Evolutionary conservation across 2,797 vertebrate genomes (phyloP).

Genomic region (Harpagifer antarcticus): DNA sequence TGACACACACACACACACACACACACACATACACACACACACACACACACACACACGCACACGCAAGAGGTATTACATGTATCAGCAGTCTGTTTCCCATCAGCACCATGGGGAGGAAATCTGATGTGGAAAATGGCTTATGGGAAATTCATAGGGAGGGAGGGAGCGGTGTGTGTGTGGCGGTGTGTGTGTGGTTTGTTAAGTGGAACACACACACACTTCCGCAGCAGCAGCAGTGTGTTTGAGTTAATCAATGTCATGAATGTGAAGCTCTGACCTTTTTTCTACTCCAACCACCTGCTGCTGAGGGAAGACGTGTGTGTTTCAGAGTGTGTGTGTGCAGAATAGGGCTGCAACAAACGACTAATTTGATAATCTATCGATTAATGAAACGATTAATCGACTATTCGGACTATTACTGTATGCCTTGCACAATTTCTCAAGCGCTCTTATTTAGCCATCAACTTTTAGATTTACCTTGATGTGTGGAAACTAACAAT

Average conservation of each 20-base stretch:
- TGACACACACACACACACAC: constrained; percentile 32
- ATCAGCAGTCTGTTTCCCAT: constrained; percentile 56
- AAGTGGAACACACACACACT: constrained; percentile 43
- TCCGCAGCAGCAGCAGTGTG: constrained; percentile 10
- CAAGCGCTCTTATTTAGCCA: too few species aligned
- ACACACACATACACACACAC: constrained; percentile 18
- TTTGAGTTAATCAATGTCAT: constrained; percentile 74
- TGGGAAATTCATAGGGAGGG: constrained; percentile 67
- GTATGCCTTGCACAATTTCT: too few species aligned
- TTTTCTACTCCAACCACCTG: constrained; percentile 73
- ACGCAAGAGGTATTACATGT: constrained; percentile 50
- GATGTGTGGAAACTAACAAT: too few species aligned
- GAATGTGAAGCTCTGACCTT: constrained; percentile 77
- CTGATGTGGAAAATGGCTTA: constrained; percentile 61
- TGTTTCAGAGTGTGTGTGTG: constrained; percentile 1
- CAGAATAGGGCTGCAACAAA: too few species aligned
- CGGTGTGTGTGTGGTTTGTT: constrained; percentile 30
- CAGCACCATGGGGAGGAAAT: constrained; percentile 56
- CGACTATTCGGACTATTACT: too few species aligned
- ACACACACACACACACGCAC: constrained; percentile 18
- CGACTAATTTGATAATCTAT: too few species aligned
- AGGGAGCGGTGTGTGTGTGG: too few species aligned
- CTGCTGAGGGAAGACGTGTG: constrained; percentile 53
- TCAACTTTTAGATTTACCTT: too few species aligned
- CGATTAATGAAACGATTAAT: too few species aligned